Evolutionary conservation across 2,888 invertebrate species (phyloP).

Genomic region (Volucella inflata): DNA sequence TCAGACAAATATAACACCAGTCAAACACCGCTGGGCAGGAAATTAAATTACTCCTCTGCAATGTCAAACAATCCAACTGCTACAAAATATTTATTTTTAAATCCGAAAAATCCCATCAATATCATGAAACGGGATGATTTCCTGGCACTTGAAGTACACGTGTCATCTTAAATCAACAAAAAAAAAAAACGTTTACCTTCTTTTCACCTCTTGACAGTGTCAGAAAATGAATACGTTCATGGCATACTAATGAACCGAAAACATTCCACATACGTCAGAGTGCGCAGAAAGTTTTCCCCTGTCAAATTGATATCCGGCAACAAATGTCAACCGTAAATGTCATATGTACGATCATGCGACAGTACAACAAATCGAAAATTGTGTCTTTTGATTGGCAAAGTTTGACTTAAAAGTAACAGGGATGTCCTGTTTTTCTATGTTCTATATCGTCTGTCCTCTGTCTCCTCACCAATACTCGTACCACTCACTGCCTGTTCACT

Average conservation of each 20-base stretch:
- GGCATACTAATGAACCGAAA: slow-evolving; percentile 4
- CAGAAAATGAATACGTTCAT: neutral
- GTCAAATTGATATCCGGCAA: neutral
- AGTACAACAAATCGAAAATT: slow-evolving; percentile 3
- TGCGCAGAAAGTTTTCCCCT: slow-evolving; percentile 6
- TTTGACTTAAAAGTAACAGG: slow-evolving; percentile 3
- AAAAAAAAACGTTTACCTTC: neutral
- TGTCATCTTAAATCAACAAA: neutral
- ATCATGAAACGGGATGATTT: neutral
- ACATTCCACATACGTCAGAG: slow-evolving; percentile 59
- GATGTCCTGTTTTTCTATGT: too few species aligned
- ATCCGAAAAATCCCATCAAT: neutral
- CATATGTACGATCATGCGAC: too few species aligned
- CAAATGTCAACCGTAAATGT: slow-evolving; percentile 9
- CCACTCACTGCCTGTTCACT: neutral
- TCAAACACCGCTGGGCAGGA: too few species aligned
- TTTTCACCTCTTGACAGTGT: neutral
- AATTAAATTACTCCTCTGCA: too few species aligned
- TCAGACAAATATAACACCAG: too few species aligned
- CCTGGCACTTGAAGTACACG: neutral
- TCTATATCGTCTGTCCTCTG: neutral
- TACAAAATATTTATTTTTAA: slow-evolving; percentile 7
- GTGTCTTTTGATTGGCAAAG: slow-evolving; percentile 52
- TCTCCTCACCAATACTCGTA: neutral
- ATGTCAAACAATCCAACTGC: too few species aligned